A percentile compares a stretch with the other conserved stretches of the same genome.
Evolutionary conservation across 2,888 invertebrate species (phyloP).

Genomic region (Cataglyphis albicans): DNA sequence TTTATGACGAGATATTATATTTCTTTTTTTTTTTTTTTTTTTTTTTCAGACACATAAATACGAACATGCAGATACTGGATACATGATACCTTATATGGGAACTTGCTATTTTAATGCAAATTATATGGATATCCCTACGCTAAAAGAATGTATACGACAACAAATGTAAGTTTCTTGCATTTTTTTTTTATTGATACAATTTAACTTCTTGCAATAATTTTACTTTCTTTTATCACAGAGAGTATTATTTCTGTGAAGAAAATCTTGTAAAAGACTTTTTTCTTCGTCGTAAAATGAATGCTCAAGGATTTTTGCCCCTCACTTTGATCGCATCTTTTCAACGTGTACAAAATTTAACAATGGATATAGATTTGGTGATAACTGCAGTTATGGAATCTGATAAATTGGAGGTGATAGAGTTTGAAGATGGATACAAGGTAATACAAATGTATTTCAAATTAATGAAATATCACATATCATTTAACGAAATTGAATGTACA

Average conservation of each 20-base stretch:
- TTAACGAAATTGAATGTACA: not conserved
- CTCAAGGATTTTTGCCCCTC: constrained; percentile 96
- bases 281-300: constrained; percentile 98
- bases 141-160: constrained; percentile 94
- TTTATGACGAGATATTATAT: not conserved
- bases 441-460: constrained; percentile 16
- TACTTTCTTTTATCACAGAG: constrained; percentile 88
- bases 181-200: constrained; percentile 13
- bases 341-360: constrained; percentile 95
- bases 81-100: constrained; percentile 88
- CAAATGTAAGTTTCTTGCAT: constrained; percentile 91
- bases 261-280: constrained; percentile 98
- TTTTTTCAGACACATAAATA: constrained; percentile 82
- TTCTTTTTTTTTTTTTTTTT: not conserved
- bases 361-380: constrained; percentile 93
- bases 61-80: constrained; percentile 80
- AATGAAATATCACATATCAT: not conserved
- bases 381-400: constrained; percentile 95
- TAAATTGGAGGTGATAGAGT: constrained; percentile 91
- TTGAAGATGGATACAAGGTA: constrained; percentile 90
- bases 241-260: constrained; percentile 99
- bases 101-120: constrained; percentile 89
- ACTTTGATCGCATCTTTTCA: constrained; percentile 98
- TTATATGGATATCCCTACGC: constrained; percentile 88
- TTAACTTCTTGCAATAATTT: constrained; percentile 14